phyloP scores from a whole-genome alignment of 2,113 vertebrate species.

The Gopherus flavomarginatus region DNA sequence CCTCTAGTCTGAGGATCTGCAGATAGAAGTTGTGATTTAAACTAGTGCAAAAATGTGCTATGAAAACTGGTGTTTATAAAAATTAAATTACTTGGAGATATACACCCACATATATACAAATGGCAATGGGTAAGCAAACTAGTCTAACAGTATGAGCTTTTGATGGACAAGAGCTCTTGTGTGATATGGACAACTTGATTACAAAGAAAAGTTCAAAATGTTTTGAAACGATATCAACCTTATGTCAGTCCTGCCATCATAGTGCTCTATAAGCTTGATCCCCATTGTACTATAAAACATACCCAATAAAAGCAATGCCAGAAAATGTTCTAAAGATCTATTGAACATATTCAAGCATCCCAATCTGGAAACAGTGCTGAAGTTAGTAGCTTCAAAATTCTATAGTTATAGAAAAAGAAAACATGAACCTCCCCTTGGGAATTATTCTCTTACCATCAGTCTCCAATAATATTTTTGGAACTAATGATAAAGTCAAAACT shows the following conservation, averaged over 20 bases:
- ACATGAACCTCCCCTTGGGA: background rate
- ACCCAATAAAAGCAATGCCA: background rate
- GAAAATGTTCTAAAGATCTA: background rate
- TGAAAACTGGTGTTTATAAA: background rate
- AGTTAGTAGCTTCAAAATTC: background rate
- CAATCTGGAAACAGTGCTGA: background rate
- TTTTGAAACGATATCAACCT: background rate
- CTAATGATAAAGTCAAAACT: conserved; percentile 6
- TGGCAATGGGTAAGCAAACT: background rate
- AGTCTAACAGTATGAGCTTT: background rate
- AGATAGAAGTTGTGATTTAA: background rate
- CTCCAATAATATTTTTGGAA: background rate
- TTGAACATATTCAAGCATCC: background rate
- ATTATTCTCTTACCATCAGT: background rate
- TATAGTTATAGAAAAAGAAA: background rate
- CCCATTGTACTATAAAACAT: background rate
- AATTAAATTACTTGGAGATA: background rate
- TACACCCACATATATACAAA: background rate
- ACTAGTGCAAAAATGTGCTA: background rate
- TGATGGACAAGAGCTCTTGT: background rate
- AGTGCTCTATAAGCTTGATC: background rate
- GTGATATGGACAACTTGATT: background rate
- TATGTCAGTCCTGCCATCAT: background rate
- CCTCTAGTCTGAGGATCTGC: background rate
- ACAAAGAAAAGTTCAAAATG: background rate